These are phyloP conservation scores for Buathra laborator DNA, from an alignment of 2,888 invertebrate genomes.

Conservation along the genomic window DNA sequence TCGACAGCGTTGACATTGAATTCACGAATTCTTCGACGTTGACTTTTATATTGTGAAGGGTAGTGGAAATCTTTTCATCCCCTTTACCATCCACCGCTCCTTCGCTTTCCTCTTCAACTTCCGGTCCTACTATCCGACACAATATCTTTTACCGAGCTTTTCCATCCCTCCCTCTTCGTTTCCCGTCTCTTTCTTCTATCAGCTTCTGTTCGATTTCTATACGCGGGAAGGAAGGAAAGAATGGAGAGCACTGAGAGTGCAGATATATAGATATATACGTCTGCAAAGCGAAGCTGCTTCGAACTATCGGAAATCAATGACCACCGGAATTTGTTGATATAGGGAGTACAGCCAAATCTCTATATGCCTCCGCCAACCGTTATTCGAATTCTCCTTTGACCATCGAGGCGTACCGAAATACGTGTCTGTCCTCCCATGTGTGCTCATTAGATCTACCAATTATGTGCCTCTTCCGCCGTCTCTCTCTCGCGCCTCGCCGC, in stretches of 20 bases:
- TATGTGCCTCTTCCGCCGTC: slow-evolving; percentile 45
- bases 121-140: slow-evolving; percentile 49
- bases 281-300: slow-evolving; percentile 11
- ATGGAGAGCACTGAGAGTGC: slow-evolving; percentile 16
- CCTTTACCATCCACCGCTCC: slow-evolving; percentile 8
- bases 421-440: slow-evolving; percentile 41
- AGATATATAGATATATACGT: slow-evolving; percentile 22
- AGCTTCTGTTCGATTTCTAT: slow-evolving; percentile 36
- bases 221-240: slow-evolving; percentile 56
- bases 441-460: slow-evolving; percentile 64
- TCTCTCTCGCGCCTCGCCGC: not conserved
- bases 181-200: not conserved
- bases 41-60: slow-evolving; percentile 14
- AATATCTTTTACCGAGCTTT: slow-evolving; percentile 56
- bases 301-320: slow-evolving; percentile 65
- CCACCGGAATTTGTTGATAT: slow-evolving; percentile 64
- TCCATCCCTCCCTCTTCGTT: not conserved
- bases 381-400: slow-evolving; percentile 62
- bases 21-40: slow-evolving; percentile 19
- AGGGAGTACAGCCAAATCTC: slow-evolving; percentile 18
- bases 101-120: slow-evolving; percentile 51
- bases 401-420: slow-evolving; percentile 47
- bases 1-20: slow-evolving; percentile 17
- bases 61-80: slow-evolving; percentile 58
- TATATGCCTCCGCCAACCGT: slow-evolving; percentile 13